These are phyloP conservation scores for Cirrhinus mrigala DNA, from an alignment of 2,797 vertebrate genomes.

Conservation along the genomic window DNA sequence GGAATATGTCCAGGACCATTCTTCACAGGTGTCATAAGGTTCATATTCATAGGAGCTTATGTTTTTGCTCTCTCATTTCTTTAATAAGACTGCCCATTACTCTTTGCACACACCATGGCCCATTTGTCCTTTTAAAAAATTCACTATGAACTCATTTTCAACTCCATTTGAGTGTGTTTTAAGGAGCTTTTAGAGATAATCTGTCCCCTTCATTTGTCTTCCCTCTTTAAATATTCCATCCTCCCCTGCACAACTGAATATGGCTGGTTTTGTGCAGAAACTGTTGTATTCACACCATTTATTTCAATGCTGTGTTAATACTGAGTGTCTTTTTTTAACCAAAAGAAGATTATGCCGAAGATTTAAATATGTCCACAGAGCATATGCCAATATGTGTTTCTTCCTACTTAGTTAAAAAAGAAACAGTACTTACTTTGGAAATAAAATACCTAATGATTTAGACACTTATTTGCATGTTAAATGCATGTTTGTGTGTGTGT, in stretches of 20 bases:
- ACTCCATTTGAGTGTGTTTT: constrained; percentile 20
- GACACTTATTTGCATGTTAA: not conserved
- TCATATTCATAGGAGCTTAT: constrained; percentile 6
- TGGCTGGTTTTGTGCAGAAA: not conserved
- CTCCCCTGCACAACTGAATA: not conserved
- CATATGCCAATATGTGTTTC: not conserved
- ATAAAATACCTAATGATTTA: not conserved
- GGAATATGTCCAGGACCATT: not conserved
- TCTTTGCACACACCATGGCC: constrained; percentile 1
- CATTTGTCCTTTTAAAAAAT: constrained; percentile 21
- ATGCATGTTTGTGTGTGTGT: too few species aligned
- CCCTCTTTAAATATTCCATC: constrained; percentile 29
- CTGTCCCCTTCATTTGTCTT: constrained; percentile 22
- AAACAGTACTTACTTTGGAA: too few species aligned
- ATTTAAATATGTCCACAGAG: not conserved
- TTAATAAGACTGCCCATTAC: not conserved
- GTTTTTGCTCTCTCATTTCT: constrained; percentile 23
- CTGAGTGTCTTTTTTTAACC: not conserved
- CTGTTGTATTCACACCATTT: constrained; percentile 1
- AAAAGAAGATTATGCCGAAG: not conserved
- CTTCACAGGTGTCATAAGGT: not conserved
- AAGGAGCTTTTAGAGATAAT: constrained; percentile 33
- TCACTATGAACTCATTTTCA: constrained; percentile 37
- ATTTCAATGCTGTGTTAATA: constrained; percentile 1
- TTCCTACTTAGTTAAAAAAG: too few species aligned